Evolutionary conservation across 2,113 vertebrate genomes (phyloP).

Genomic region (Ophthalmolycus amberensis): DNA sequence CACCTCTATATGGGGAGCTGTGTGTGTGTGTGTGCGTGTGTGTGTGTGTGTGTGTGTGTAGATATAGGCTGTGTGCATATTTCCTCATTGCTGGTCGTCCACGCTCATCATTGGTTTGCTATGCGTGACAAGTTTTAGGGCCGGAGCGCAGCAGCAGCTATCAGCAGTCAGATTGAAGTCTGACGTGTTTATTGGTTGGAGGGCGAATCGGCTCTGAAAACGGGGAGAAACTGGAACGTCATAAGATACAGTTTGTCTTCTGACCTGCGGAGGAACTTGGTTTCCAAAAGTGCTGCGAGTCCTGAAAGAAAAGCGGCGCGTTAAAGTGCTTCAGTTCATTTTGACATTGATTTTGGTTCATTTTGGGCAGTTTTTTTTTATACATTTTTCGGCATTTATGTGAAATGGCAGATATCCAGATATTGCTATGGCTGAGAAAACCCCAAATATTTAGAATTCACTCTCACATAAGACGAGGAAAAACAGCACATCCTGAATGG

Average conservation of each 20-base stretch:
- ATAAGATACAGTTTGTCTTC: not conserved
- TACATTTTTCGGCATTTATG: not conserved
- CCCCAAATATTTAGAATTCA: not conserved
- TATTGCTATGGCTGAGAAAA: not conserved
- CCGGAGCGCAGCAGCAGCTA: not conserved
- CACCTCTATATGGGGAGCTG: not conserved
- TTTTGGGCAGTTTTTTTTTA: not conserved
- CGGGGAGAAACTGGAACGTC: not conserved
- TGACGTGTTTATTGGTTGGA: conserved; percentile 36
- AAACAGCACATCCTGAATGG: not conserved
- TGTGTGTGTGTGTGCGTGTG: conserved; percentile 9
- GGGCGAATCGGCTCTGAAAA: conserved; percentile 6
- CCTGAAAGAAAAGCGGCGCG: not conserved
- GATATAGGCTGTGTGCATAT: not conserved
- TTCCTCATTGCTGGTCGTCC: not conserved
- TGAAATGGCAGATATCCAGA: not conserved
- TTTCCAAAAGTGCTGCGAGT: not conserved
- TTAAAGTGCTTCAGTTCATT: not conserved
- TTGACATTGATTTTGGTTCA: not conserved
- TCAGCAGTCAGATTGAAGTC: conserved; percentile 9
- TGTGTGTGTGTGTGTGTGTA: conserved; percentile 5
- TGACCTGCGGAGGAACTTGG: not conserved
- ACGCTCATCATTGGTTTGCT: conserved; percentile 8
- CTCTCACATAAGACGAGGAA: not conserved
- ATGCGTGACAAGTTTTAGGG: conserved; percentile 9